Base-by-base conservation (phyloP, 2,888 invertebrate species). In the Eugnorisma glareosa region DNA sequence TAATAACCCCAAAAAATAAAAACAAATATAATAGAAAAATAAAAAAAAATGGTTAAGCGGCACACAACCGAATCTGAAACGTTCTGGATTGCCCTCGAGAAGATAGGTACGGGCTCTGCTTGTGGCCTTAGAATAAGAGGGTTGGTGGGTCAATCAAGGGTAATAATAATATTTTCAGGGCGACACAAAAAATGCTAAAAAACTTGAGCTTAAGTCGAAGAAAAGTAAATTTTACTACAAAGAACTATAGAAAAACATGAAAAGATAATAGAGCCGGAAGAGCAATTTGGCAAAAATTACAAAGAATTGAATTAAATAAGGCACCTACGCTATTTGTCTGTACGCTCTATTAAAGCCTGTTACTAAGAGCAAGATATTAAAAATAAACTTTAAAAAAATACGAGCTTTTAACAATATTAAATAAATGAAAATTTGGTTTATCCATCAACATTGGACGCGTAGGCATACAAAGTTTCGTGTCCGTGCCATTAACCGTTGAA, bases 11-110 rank as follows among this genome's bases (percentile, higher is more conserved):
- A 92, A 91, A 90, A 91, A 89, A 89, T 88, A 88, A 88, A 90
- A 89, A 77, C 40, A 86, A 84, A 87, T 84, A 84, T 86, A 90
- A 90, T 89, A 91, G 89, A 86, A 80, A 89, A 90, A 91, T n/a
- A 90, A 82, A 92, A 92, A 94, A 94, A 93, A 92, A 91, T 91
- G 93, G 94, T 93, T 94, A 94, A 94, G 94, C 94, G 93, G 94
- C 94, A 95, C 93, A 94, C 94, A 93, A 94, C 91, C 93, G 92
- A 94, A 95, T 92, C 93, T 91, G 93, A 93, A 95, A 94, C 93
- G 94, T 93, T 94, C 90, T 93, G 95, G 94, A 95, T 96, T 95
- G 93, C 95, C 93, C 95, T 96, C 94, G 93, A 96, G 92, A 91
- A 92, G 94, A 92, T 93, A 92, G 93, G 92, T 92, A 92, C 92